These are phyloP conservation scores for Leptobrachium ailaonicum DNA, from an alignment of 2,113 vertebrate genomes.

Conservation along the genomic window DNA sequence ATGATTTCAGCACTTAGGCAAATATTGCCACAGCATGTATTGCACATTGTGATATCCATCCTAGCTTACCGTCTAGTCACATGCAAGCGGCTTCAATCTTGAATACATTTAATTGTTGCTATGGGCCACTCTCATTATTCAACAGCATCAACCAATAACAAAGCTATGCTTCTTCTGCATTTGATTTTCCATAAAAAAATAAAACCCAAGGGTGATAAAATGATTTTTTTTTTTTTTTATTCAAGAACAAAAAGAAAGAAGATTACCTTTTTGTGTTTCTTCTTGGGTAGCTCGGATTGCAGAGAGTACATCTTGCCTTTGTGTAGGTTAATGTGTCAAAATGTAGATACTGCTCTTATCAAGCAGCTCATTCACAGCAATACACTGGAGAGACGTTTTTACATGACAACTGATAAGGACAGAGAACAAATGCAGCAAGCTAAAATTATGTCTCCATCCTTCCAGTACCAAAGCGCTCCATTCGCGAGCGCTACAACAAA, in stretches of 20 bases:
- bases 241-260: neutral
- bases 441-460: slow-evolving; percentile 43
- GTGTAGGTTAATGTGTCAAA: slow-evolving; percentile 48
- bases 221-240: neutral
- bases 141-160: slow-evolving; percentile 14
- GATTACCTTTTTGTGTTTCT: neutral
- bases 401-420: slow-evolving; percentile 49
- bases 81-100: slow-evolving; percentile 23
- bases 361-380: slow-evolving; percentile 43
- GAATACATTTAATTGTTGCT: slow-evolving; percentile 43
- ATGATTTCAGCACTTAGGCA: slow-evolving; percentile 33
- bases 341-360: slow-evolving; percentile 49
- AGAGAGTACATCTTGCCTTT: slow-evolving; percentile 38
- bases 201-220: neutral
- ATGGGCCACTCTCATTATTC: slow-evolving; percentile 28
- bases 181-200: slow-evolving; percentile 14
- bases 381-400: slow-evolving; percentile 37
- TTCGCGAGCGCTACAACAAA: neutral
- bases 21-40: slow-evolving; percentile 33
- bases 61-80: slow-evolving; percentile 26
- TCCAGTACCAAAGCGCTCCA: slow-evolving; percentile 15
- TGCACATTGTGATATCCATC: slow-evolving; percentile 31
- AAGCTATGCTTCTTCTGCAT: neutral
- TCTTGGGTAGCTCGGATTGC: slow-evolving; percentile 9
- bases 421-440: slow-evolving; percentile 34